Evolutionary conservation across 2,888 invertebrate species (phyloP).

Genomic region (Omphaloscelis lunosa): DNA sequence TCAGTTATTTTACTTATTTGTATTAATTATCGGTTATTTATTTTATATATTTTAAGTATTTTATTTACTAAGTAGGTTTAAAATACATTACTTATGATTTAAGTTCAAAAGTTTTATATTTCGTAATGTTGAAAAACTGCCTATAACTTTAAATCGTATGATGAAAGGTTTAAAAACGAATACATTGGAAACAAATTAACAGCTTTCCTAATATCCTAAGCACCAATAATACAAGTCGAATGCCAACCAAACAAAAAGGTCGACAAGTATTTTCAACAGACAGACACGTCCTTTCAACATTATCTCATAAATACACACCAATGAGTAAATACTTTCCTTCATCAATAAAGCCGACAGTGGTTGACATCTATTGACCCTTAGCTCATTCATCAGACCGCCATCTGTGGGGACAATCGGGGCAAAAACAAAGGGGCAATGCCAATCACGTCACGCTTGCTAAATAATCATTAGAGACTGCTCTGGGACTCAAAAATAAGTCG

Average conservation of each 20-base stretch:
- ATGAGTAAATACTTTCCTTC: constrained; percentile 66
- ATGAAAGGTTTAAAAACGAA: background rate
- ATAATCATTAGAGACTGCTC: constrained; percentile 52
- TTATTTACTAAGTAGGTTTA: background rate
- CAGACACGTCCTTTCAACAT: constrained; percentile 42
- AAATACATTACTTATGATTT: background rate
- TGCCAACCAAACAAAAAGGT: constrained; percentile 29
- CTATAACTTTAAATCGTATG: background rate
- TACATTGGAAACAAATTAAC: background rate
- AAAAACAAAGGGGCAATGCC: constrained; percentile 69
- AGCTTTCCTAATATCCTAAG: background rate
- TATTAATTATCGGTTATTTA: background rate
- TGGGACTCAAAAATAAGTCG: constrained; percentile 56
- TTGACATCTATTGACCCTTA: constrained; percentile 70
- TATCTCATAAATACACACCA: constrained; percentile 61
- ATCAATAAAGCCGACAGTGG: constrained; percentile 66
- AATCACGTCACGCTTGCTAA: constrained; percentile 58
- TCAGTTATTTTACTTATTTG: constrained; percentile 10
- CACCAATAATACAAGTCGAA: constrained; percentile 15
- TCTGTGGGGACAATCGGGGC: constrained; percentile 64
- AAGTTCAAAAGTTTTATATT: background rate
- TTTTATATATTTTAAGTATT: background rate
- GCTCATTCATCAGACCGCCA: constrained; percentile 68
- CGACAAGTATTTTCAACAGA: constrained; percentile 41
- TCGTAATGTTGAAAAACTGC: background rate